Conservation (phyloP, 2,797 vertebrate genomes). For the Sus cebifrons region DNA sequence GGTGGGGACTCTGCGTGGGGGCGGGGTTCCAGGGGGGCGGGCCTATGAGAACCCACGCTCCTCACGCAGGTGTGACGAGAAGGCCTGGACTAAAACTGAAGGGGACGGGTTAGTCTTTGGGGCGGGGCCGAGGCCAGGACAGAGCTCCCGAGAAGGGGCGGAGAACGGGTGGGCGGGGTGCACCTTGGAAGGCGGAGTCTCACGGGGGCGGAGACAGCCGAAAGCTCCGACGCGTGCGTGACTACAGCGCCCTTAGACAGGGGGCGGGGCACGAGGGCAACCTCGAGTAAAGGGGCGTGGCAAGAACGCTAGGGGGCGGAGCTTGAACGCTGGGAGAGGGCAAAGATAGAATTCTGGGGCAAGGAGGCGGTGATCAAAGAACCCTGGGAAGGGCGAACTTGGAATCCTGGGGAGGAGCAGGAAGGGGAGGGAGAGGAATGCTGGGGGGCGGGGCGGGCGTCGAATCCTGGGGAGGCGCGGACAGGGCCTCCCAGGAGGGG, state of each 20-base stretch:
- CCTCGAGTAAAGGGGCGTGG: not conserved
- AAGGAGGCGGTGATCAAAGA: not conserved
- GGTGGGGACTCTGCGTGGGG: not conserved
- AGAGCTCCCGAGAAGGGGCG: not conserved
- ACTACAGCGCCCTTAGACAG: accelerated
- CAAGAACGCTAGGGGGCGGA: not conserved
- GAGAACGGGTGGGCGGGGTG: not conserved
- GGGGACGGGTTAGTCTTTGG: not conserved
- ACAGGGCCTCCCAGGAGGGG: not conserved
- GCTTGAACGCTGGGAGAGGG: not conserved
- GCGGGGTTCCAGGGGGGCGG: not conserved
- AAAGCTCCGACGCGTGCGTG: not conserved
- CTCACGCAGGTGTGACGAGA: not conserved
- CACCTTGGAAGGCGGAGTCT: not conserved
- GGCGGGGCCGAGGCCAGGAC: not conserved
- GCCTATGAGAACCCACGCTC: not conserved
- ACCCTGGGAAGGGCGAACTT: not conserved
- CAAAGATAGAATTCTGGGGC: not conserved
- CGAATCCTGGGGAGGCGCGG: not conserved
- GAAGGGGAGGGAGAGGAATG: not conserved
- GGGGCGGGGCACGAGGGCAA: not conserved
- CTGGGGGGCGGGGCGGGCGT: not conserved
- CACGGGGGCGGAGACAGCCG: not conserved
- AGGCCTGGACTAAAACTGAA: accelerated
- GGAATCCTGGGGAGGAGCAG: not conserved